These are phyloP conservation scores for Bombus waltoni DNA, from an alignment of 1,140 invertebrate species.

Conservation along the genomic window DNA sequence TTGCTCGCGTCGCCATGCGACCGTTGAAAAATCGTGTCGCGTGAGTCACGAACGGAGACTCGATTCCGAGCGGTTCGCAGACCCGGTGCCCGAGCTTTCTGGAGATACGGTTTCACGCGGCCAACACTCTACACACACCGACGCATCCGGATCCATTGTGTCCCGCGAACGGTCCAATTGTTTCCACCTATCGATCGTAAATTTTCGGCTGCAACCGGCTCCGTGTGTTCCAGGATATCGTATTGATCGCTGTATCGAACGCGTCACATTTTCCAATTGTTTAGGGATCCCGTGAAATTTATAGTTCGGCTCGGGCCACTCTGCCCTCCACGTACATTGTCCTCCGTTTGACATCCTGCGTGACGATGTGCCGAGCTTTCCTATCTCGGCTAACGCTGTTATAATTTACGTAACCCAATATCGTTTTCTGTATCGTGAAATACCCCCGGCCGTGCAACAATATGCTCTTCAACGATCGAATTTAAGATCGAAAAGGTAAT, in stretches of 20 bases:
- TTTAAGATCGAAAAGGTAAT: background rate
- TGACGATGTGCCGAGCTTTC: background rate
- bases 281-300: constrained; percentile 23
- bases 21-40: constrained; percentile 57
- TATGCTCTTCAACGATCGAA: background rate
- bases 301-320: background rate
- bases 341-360: background rate
- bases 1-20: background rate
- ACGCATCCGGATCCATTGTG: constrained; percentile 29
- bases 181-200: constrained; percentile 38
- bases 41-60: constrained; percentile 49
- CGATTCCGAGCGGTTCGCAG: constrained; percentile 7
- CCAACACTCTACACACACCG: background rate
- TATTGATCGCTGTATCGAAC: constrained; percentile 40
- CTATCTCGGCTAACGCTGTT: background rate
- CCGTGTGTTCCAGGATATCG: background rate
- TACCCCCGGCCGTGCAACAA: background rate
- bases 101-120: constrained; percentile 26
- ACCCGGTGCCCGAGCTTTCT: background rate
- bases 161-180: constrained; percentile 15
- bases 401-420: background rate
- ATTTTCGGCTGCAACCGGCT: constrained; percentile 2
- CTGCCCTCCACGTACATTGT: background rate
- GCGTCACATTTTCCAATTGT: constrained; percentile 33
- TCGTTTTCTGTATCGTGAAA: background rate